Conservation (phyloP, 2,113 vertebrate species). For the Tragelaphus strepsiceros region DNA sequence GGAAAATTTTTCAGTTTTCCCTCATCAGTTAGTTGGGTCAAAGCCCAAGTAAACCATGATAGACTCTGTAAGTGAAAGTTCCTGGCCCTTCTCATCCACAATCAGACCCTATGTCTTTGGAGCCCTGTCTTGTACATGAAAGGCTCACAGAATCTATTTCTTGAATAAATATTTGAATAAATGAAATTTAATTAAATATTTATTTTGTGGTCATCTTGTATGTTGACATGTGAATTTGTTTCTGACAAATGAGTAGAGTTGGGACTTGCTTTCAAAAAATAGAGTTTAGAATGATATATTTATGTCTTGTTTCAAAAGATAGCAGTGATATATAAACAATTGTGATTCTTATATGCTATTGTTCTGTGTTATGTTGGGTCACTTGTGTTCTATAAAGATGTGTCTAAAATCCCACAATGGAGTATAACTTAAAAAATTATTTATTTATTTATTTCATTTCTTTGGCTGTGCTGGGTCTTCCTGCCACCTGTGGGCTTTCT, state of each 20-base stretch:
- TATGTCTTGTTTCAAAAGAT: not conserved
- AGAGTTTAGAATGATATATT: not conserved
- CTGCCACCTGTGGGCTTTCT: not conserved
- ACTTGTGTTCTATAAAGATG: not conserved
- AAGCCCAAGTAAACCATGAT: not conserved
- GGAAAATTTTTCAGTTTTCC: not conserved
- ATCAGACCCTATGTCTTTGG: not conserved
- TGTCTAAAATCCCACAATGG: not conserved
- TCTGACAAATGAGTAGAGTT: not conserved
- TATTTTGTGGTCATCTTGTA: not conserved
- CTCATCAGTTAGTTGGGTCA: not conserved
- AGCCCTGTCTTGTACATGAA: not conserved
- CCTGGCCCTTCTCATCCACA: not conserved
- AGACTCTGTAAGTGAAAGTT: not conserved
- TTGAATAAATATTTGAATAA: not conserved
- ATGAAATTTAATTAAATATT: not conserved
- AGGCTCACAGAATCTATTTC: not conserved
- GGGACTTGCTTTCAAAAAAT: not conserved
- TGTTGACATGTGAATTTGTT: not conserved
- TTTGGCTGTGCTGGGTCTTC: not conserved
- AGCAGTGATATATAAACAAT: not conserved
- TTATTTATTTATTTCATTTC: not conserved
- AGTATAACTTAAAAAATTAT: not conserved
- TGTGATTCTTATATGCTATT: not conserved
- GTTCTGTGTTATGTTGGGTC: not conserved